phyloP scores from a whole-genome alignment of 2,888 invertebrate species.

The Agrotis exclamationis region DNA sequence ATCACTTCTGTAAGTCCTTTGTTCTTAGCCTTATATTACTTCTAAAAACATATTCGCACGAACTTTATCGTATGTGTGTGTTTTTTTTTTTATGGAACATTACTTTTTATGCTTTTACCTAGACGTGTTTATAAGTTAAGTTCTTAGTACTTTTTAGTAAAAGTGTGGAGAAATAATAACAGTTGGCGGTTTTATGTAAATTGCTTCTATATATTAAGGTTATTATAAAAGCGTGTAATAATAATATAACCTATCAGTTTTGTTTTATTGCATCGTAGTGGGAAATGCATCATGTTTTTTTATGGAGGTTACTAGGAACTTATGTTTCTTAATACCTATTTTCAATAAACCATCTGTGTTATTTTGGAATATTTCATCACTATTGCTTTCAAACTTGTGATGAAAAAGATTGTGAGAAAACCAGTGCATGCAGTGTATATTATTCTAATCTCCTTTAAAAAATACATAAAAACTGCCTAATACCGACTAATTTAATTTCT shows the following conservation, averaged over 20 bases:
- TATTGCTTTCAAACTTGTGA: too few relatives aligned
- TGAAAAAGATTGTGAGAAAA: too few relatives aligned
- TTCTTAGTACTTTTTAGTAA: constrained; percentile 16
- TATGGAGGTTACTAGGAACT: neutral
- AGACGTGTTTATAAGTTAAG: constrained; percentile 20
- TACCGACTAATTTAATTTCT: neutral
- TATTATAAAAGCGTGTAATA: constrained; percentile 4
- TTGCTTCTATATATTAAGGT: constrained; percentile 15
- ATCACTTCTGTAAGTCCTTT: neutral
- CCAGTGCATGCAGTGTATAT: too few relatives aligned
- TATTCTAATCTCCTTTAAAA: neutral
- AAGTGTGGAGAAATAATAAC: constrained; percentile 11
- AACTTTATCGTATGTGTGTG: constrained; percentile 33
- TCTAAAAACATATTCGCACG: constrained; percentile 5
- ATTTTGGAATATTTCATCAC: too few relatives aligned
- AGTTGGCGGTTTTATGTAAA: constrained; percentile 17
- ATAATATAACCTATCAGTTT: neutral
- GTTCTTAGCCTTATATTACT: neutral
- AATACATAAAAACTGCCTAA: neutral
- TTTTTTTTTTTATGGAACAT: constrained; percentile 16
- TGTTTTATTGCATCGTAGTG: neutral
- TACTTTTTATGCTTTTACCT: constrained; percentile 23
- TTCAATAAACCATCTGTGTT: neutral
- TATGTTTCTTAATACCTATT: neutral
- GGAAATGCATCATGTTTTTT: neutral